Percentiles rank a stretch among this genome's conserved stretches.
Evolutionary conservation across 2,113 vertebrate genomes (phyloP).

Genomic region (Xiphophorus hellerii): DNA sequence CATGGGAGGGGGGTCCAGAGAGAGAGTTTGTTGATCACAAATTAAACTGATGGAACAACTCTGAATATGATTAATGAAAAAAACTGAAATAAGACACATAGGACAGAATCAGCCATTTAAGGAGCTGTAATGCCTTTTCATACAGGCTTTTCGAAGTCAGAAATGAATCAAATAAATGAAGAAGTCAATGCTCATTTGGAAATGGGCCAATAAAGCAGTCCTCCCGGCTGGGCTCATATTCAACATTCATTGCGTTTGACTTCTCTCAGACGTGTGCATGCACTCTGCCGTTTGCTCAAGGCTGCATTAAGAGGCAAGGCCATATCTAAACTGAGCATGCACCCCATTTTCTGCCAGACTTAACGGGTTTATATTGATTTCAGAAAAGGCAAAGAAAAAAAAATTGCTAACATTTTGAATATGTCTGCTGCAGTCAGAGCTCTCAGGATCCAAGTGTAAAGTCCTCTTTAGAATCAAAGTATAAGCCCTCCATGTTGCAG

Average conservation of each 20-base stretch:
- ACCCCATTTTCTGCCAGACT: conserved; percentile 33
- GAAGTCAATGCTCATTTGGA: conserved; percentile 57
- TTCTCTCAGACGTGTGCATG: conserved; percentile 21
- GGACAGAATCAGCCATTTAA: conserved; percentile 28
- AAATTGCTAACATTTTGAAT: conserved; percentile 45
- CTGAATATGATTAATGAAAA: conserved; percentile 57
- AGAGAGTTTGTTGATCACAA: conserved; percentile 46
- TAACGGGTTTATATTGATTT: conserved; percentile 52
- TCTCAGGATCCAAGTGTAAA: conserved; percentile 16
- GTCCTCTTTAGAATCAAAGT: conserved; percentile 43
- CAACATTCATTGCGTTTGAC: conserved; percentile 55
- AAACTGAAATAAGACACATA: conserved; percentile 44
- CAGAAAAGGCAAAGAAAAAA: conserved; percentile 1
- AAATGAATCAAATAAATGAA: conserved; percentile 48
- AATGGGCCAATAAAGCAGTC: conserved; percentile 39
- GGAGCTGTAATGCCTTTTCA: conserved; percentile 37
- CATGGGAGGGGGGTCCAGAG: neutral
- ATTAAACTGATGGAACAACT: conserved; percentile 59
- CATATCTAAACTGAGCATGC: conserved; percentile 34
- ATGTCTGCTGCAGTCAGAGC: conserved; percentile 29
- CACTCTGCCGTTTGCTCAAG: conserved; percentile 49
- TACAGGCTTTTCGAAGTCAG: conserved; percentile 18
- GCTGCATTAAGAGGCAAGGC: conserved; percentile 41
- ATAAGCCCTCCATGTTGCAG: conserved; percentile 33
- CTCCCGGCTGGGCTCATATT: conserved; percentile 28